A percentile compares a stretch with the other conserved stretches of the same genome.
Conservation (phyloP, 2,888 invertebrate genomes). For the Chironomus tentans region DNA sequence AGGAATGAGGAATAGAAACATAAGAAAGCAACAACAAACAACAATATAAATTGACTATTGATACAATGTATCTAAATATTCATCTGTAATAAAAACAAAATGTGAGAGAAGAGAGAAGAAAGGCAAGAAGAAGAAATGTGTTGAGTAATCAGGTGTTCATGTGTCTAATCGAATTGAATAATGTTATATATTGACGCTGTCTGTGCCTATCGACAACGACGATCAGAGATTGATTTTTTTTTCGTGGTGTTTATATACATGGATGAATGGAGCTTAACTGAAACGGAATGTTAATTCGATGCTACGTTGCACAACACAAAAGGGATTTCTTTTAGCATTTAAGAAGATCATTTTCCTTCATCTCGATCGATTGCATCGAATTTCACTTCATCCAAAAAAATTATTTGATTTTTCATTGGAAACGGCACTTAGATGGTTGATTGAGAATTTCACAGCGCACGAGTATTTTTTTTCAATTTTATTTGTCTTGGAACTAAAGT, state of each 20-base stretch:
- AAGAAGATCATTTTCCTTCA: background rate
- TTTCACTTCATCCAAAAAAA: background rate
- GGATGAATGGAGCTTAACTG: background rate
- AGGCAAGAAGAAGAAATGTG: background rate
- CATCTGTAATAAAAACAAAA: too few relatives aligned
- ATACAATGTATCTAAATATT: background rate
- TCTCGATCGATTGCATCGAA: background rate
- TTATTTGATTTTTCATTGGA: background rate
- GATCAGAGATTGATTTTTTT: background rate
- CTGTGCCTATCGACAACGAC: background rate
- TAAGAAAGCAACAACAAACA: background rate
- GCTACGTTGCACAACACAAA: background rate
- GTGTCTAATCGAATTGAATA: conserved; percentile 13
- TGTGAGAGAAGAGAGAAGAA: background rate
- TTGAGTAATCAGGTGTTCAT: conserved; percentile 18
- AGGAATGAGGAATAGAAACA: background rate
- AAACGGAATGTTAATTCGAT: conserved; percentile 11
- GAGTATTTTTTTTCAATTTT: too few relatives aligned
- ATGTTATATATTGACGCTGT: background rate
- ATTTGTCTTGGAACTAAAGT: too few relatives aligned
- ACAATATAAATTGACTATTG: background rate
- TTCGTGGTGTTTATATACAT: too few relatives aligned
- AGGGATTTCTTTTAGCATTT: background rate
- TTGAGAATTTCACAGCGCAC: background rate
- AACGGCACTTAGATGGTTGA: background rate